phyloP scores from a whole-genome alignment of 2,113 vertebrate species.

The Dromas ardeola region DNA sequence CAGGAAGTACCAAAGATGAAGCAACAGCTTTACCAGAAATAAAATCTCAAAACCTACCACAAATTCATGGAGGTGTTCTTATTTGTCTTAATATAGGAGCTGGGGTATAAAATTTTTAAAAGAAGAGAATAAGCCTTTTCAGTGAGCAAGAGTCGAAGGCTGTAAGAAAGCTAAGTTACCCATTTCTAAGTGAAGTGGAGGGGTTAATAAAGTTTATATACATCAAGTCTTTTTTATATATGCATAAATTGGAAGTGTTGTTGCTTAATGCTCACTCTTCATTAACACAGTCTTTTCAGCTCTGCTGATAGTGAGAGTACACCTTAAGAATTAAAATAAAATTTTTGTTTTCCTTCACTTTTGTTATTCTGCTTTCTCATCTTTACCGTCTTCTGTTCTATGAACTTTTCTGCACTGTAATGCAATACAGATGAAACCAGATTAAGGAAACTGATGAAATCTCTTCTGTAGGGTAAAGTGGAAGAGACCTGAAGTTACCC shows the following conservation, averaged over 20 bases:
- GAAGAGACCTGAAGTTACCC: background rate
- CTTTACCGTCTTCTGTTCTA: background rate
- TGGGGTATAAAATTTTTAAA: background rate
- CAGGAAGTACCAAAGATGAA: constrained; percentile 8
- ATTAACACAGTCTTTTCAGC: background rate
- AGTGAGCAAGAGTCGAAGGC: background rate
- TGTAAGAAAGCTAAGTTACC: background rate
- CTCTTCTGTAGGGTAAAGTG: background rate
- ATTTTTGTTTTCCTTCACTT: background rate
- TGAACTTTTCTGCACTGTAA: background rate
- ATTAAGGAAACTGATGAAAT: background rate
- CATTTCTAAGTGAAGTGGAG: background rate
- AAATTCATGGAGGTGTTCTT: background rate
- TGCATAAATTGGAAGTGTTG: background rate
- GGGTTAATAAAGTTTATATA: background rate
- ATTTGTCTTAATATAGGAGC: background rate
- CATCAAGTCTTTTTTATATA: background rate
- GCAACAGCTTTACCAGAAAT: background rate
- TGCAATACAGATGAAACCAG: background rate
- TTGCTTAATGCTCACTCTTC: background rate
- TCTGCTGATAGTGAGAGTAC: background rate
- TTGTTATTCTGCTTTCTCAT: background rate
- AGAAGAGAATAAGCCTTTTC: background rate
- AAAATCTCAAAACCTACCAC: background rate
- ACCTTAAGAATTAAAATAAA: background rate